Evolutionary conservation across 2,888 invertebrate genomes (phyloP).

Genomic region (Drosophila glabriapex): DNA sequence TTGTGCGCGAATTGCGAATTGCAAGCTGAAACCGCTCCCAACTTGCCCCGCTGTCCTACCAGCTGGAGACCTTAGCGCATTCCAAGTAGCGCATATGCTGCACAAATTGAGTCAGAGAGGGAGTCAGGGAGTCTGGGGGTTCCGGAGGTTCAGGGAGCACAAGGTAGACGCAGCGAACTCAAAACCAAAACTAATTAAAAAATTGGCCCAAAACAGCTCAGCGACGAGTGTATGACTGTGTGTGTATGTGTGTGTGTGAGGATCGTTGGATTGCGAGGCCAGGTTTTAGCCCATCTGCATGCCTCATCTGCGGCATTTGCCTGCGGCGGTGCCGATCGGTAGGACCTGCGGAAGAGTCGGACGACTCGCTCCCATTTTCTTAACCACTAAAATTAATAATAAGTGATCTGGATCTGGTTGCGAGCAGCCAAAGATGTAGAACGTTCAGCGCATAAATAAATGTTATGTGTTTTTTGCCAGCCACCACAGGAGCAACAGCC

Average conservation of each 20-base stretch:
- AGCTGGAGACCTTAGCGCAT: constrained; percentile 49
- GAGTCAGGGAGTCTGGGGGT: constrained; percentile 27
- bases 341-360: constrained; percentile 25
- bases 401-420: constrained; percentile 84
- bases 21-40: constrained; percentile 24
- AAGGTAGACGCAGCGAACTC: constrained; percentile 56
- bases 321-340: constrained; percentile 70
- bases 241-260: constrained; percentile 2
- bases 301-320: constrained; percentile 73
- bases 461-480: constrained; percentile 80
- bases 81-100: constrained; percentile 80
- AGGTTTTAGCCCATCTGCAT: constrained; percentile 79
- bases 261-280: constrained; percentile 59
- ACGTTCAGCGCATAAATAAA: constrained; percentile 74
- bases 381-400: constrained; percentile 85
- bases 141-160: constrained; percentile 35
- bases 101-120: constrained; percentile 55
- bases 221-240: constrained; percentile 20
- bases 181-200: constrained; percentile 85
- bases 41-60: neutral
- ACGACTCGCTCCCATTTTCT: constrained; percentile 73
- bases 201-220: constrained; percentile 82
- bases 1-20: constrained; percentile 70
- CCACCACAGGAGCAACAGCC: constrained; percentile 73
- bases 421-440: constrained; percentile 59